These are phyloP conservation scores for Sialis lutaria DNA, from an alignment of 2,888 invertebrate genomes.

Conservation along the genomic window DNA sequence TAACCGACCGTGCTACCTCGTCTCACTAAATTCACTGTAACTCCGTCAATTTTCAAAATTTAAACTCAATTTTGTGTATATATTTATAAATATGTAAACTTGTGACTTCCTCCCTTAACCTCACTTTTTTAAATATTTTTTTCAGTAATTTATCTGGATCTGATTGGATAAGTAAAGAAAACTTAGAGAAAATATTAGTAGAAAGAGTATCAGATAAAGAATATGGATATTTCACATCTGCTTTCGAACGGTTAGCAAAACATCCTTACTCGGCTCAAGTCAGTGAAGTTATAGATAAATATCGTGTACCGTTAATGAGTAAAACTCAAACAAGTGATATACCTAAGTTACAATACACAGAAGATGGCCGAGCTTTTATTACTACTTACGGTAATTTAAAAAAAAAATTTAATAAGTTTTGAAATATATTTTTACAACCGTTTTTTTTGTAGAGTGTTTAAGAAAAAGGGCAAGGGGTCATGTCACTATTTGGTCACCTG, in stretches of 20 bases:
- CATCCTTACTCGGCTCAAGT: slow-evolving; percentile 54
- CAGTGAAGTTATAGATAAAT: slow-evolving; percentile 58
- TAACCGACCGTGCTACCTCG: too few relatives aligned
- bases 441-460: slow-evolving; percentile 35
- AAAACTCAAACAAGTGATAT: slow-evolving; percentile 41
- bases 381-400: slow-evolving; percentile 40
- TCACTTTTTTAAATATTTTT: slow-evolving; percentile 3
- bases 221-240: slow-evolving; percentile 51
- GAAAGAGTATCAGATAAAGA: slow-evolving; percentile 50
- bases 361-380: slow-evolving; percentile 51
- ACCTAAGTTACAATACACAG: slow-evolving; percentile 49
- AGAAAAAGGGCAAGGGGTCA: slow-evolving; percentile 56
- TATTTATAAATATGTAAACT: slow-evolving; percentile 3
- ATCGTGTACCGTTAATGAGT: slow-evolving; percentile 38
- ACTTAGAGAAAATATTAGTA: slow-evolving; percentile 43
- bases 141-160: slow-evolving; percentile 34
- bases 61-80: too few relatives aligned
- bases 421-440: not conserved
- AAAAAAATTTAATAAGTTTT: not conserved
- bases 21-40: too few relatives aligned
- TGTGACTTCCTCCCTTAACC: slow-evolving; percentile 2
- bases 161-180: slow-evolving; percentile 47
- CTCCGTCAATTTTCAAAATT: too few relatives aligned
- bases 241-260: slow-evolving; percentile 50
- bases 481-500: slow-evolving; percentile 66